A percentile compares a stretch with the other conserved stretches of the same genome.
These are phyloP conservation scores for Akabosia matsudoensis DNA, from an alignment of 1,140 invertebrate genomes.

Conservation along the genomic window DNA sequence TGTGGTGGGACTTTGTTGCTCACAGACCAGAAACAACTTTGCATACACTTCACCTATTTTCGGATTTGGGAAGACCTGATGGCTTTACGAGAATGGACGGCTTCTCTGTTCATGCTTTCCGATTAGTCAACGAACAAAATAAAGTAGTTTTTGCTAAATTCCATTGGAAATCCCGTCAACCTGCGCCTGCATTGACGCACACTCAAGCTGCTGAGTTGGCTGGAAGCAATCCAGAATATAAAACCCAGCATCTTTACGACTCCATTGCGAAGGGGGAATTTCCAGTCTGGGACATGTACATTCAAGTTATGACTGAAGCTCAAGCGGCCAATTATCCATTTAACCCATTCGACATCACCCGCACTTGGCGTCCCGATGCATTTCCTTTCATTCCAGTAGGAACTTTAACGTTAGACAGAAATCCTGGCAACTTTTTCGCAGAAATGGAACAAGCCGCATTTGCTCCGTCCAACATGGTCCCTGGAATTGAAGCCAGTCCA, in stretches of 20 bases:
- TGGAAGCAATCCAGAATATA: constrained; percentile 58
- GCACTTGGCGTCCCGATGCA: constrained; percentile 84
- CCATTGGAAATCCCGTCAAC: constrained; percentile 65
- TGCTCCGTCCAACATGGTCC: constrained; percentile 82
- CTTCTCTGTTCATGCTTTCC: constrained; percentile 68
- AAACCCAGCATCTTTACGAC: constrained; percentile 74
- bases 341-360: constrained; percentile 90
- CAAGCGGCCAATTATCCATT: constrained; percentile 66
- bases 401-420: constrained; percentile 78
- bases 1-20: constrained; percentile 60
- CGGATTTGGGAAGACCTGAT: constrained; percentile 59
- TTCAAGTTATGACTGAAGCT: constrained; percentile 73
- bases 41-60: constrained; percentile 58
- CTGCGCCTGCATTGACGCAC: constrained; percentile 61
- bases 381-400: constrained; percentile 89
- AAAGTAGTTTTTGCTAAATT: constrained; percentile 61
- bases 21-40: constrained; percentile 58
- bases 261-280: constrained; percentile 74
- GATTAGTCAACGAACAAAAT: constrained; percentile 63
- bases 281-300: constrained; percentile 75
- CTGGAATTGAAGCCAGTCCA: constrained; percentile 61
- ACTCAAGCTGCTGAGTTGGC: constrained; percentile 60
- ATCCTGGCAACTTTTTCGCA: constrained; percentile 88
- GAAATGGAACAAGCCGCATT: constrained; percentile 95
- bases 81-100: constrained; percentile 61